These are phyloP conservation scores for Anarrhichthys ocellatus DNA, from an alignment of 2,113 vertebrate species.

Conservation along the genomic window DNA sequence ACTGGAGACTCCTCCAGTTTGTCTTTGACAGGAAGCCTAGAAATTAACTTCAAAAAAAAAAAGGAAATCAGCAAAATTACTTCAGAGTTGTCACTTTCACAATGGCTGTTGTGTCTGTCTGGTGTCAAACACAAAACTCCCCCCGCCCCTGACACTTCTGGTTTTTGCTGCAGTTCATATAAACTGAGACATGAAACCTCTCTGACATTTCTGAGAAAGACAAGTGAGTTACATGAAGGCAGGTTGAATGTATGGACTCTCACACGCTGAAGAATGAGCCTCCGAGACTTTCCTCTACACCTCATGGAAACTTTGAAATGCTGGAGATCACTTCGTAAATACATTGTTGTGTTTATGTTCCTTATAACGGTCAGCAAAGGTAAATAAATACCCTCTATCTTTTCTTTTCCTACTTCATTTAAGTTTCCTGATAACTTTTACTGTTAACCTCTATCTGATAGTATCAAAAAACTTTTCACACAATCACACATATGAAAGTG, in stretches of 20 bases:
- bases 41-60: not conserved
- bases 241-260: constrained; percentile 34
- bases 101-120: constrained; percentile 43
- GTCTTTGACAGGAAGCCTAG: not conserved
- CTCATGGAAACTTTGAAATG: constrained; percentile 53
- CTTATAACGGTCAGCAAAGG: constrained; percentile 49
- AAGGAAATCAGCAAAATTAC: not conserved
- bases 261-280: not conserved
- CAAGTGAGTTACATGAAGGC: constrained; percentile 36
- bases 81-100: constrained; percentile 34
- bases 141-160: constrained; percentile 46
- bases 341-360: constrained; percentile 47
- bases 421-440: not conserved
- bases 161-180: constrained; percentile 47
- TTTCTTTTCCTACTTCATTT: not conserved
- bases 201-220: constrained; percentile 72
- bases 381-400: constrained; percentile 32
- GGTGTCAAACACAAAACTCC: constrained; percentile 13
- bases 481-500: constrained; percentile 15
- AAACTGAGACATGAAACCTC: constrained; percentile 43
- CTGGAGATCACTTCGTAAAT: constrained; percentile 40
- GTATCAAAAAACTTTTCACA: not conserved
- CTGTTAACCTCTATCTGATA: not conserved
- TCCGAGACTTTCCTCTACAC: constrained; percentile 37
- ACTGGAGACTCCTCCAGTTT: not conserved